Evolutionary conservation across 2,113 vertebrate species (phyloP).

Genomic region (Podarcis cretensis): DNA sequence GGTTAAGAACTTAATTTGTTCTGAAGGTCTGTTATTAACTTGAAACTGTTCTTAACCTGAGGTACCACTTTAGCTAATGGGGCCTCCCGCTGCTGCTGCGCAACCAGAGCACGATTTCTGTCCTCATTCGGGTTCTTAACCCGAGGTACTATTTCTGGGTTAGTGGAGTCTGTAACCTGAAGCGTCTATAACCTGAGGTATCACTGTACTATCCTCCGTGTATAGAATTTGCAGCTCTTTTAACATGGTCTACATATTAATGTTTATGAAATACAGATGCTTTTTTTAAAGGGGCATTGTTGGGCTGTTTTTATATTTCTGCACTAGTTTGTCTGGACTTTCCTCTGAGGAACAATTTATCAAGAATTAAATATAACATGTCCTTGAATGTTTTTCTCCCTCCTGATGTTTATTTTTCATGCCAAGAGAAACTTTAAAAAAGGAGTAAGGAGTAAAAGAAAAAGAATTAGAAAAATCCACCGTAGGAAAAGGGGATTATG

Average conservation of each 20-base stretch:
- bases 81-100: too few relatives aligned
- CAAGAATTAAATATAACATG: conserved; percentile 70
- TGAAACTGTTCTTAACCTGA: too few relatives aligned
- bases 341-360: conserved; percentile 69
- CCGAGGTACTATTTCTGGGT: too few relatives aligned
- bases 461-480: conserved; percentile 56
- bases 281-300: conserved; percentile 34
- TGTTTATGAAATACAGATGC: conserved; percentile 38
- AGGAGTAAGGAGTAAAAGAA: conserved; percentile 34
- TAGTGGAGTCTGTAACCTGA: too few relatives aligned
- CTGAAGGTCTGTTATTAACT: too few relatives aligned
- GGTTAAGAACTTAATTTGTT: too few relatives aligned
- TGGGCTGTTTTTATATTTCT: conserved; percentile 43
- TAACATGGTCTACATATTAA: conserved; percentile 34
- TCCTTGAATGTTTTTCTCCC: conserved; percentile 66
- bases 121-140: too few relatives aligned
- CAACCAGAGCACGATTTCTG: too few relatives aligned
- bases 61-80: too few relatives aligned
- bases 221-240: conserved; percentile 25
- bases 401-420: conserved; percentile 70
- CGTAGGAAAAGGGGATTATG: conserved; percentile 56
- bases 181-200: too few relatives aligned
- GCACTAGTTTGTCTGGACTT: conserved; percentile 51
- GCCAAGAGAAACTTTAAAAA: conserved; percentile 58
- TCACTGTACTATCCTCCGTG: not conserved